Evolutionary conservation across 2,797 vertebrate genomes (phyloP).

Genomic region (Chaenodraco wilsoni): DNA sequence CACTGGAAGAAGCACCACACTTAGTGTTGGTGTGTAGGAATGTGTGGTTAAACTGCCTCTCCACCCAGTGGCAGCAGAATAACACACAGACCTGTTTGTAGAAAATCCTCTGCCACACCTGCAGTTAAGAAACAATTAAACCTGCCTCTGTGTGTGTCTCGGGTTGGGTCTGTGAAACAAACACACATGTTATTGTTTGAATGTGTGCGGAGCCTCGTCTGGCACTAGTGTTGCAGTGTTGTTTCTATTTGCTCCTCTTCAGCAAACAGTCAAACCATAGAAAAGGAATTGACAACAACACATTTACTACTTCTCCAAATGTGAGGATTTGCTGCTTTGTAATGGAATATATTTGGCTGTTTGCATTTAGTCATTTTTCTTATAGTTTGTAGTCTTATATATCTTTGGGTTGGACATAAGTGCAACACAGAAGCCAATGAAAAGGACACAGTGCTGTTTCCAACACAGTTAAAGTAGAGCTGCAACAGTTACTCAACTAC

Average conservation of each 20-base stretch:
- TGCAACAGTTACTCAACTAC: too few species aligned
- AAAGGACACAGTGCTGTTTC: too few species aligned
- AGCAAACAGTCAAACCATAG: neutral
- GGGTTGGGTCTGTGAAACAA: neutral
- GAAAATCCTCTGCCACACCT: conserved; percentile 5
- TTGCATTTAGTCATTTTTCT: neutral
- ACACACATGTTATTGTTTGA: neutral
- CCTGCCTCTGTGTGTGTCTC: neutral
- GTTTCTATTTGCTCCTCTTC: neutral
- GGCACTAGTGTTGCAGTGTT: neutral
- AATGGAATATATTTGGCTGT: neutral
- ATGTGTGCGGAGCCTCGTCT: neutral
- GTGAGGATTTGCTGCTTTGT: neutral
- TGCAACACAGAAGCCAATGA: too few species aligned
- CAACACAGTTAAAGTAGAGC: too few species aligned
- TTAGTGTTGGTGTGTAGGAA: neutral
- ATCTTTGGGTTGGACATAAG: too few species aligned
- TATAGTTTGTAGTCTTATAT: neutral
- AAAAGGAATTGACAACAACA: neutral
- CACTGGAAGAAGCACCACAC: too few species aligned
- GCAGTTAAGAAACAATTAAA: conserved; percentile 4
- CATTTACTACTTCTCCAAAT: neutral
- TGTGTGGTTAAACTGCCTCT: conserved; percentile 9
- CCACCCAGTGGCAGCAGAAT: neutral
- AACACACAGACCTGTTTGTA: conserved; percentile 4